Percentiles rank a stretch among this genome's conserved stretches.
Evolutionary conservation across 2,888 invertebrate species (phyloP).

Genomic region (Stomorhina lunata): DNA sequence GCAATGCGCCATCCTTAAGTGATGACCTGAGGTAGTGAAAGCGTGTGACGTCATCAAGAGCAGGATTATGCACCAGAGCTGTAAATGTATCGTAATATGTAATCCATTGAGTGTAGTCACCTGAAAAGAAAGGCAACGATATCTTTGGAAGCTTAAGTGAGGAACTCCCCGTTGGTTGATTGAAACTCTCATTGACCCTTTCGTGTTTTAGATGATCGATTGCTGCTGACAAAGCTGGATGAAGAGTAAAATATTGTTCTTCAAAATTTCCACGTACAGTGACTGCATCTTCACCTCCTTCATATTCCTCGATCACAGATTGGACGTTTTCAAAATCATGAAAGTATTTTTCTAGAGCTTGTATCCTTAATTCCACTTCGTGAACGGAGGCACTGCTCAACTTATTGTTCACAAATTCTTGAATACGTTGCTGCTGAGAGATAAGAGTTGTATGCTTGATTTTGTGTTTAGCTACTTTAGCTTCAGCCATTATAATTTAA

Average conservation of each 20-base stretch:
- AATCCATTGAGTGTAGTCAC: slow-evolving; percentile 23
- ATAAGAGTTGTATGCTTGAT: slow-evolving; percentile 13
- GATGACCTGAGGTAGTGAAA: slow-evolving; percentile 15
- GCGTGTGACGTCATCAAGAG: neutral
- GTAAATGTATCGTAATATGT: slow-evolving; percentile 26
- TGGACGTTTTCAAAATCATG: neutral
- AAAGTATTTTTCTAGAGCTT: neutral
- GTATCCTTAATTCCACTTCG: slow-evolving; percentile 9
- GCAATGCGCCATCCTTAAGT: slow-evolving; percentile 14
- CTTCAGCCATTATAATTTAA: slow-evolving; percentile 18
- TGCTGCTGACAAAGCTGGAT: neutral
- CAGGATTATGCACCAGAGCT: slow-evolving; percentile 5
- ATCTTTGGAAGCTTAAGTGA: slow-evolving; percentile 6
- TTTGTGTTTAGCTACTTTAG: slow-evolving; percentile 14
- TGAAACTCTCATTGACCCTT: neutral
- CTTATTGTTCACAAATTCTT: slow-evolving; percentile 6
- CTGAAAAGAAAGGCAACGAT: slow-evolving; percentile 7
- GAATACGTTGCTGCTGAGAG: slow-evolving; percentile 21
- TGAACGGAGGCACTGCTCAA: slow-evolving; percentile 1
- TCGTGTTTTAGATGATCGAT: slow-evolving; percentile 3
- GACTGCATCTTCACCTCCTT: neutral
- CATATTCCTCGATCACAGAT: neutral
- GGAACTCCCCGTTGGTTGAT: neutral
- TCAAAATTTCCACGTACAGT: neutral
- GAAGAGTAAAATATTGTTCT: neutral